A percentile compares a stretch with the other conserved stretches of the same genome.
phyloP scores from a whole-genome alignment of 2,797 vertebrate genomes.

The Anisognathus igniventris region DNA sequence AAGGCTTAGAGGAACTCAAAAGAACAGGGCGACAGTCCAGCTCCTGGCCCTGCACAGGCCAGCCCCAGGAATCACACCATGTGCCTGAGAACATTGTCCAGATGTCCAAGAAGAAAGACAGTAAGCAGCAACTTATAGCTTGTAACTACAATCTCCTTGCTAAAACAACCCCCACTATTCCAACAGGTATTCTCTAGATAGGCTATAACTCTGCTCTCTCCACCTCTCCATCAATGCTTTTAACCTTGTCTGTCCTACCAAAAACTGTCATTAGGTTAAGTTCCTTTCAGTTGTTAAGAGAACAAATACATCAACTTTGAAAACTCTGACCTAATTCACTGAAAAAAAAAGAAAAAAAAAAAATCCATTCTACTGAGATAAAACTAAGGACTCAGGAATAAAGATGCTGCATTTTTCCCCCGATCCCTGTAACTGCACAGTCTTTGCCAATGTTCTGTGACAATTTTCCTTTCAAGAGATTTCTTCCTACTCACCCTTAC shows the following conservation, averaged over 20 bases:
- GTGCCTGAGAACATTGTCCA: not conserved
- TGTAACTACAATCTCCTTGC: not conserved
- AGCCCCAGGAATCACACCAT: not conserved
- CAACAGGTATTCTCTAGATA: not conserved
- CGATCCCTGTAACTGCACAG: not conserved
- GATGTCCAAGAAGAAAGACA: not conserved
- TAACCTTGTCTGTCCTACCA: slow-evolving; percentile 19
- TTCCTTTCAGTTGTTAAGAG: not conserved
- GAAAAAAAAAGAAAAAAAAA: not conserved
- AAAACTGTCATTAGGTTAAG: not conserved
- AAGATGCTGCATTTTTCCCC: not conserved
- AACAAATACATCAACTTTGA: not conserved
- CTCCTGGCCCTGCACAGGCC: not conserved
- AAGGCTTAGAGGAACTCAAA: too few species aligned
- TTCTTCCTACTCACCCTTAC: not conserved
- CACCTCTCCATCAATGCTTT: not conserved
- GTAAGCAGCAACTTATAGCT: not conserved
- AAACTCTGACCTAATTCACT: not conserved
- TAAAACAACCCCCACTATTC: not conserved
- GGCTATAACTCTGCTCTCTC: not conserved
- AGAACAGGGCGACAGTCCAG: not conserved
- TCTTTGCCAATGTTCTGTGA: not conserved
- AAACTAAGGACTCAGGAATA: not conserved
- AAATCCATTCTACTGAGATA: not conserved
- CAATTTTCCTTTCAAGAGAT: not conserved